Evolutionary conservation across 2,113 vertebrate genomes (phyloP).

Genomic region (Phycodurus eques): DNA sequence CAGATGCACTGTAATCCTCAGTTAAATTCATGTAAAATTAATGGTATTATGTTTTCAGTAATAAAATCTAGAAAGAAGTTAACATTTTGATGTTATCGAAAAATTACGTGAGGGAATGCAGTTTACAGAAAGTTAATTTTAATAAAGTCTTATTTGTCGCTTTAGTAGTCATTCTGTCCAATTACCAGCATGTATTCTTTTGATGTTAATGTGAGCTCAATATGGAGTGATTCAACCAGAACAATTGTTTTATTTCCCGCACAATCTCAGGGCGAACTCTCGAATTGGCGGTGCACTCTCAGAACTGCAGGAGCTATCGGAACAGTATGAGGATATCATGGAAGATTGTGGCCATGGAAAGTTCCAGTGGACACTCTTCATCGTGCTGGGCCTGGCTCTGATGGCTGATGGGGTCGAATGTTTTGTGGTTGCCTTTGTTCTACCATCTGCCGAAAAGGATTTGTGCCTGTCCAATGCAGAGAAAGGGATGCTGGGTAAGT

Average conservation of each 20-base stretch:
- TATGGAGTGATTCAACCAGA: background rate
- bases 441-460: conserved; percentile 95
- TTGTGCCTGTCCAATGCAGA: conserved; percentile 91
- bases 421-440: conserved; percentile 91
- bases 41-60: background rate
- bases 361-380: conserved; percentile 95
- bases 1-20: too few relatives aligned
- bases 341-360: conserved; percentile 93
- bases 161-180: background rate
- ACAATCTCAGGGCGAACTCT: conserved; percentile 70
- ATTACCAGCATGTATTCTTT: background rate
- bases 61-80: background rate
- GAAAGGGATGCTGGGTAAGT: conserved; percentile 97
- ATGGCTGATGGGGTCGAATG: conserved; percentile 97
- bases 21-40: too few relatives aligned
- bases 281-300: conserved; percentile 72
- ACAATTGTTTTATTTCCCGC: background rate
- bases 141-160: background rate
- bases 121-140: background rate
- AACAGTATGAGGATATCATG: conserved; percentile 95
- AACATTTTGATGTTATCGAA: background rate
- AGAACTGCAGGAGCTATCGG: conserved; percentile 86
- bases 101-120: background rate
- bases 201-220: background rate
- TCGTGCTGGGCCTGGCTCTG: conserved; percentile 88